These are phyloP conservation scores for Palythoa caribaeorum DNA, from an alignment of 92 coral and sea anemone genomes.

Conservation along the genomic window DNA sequence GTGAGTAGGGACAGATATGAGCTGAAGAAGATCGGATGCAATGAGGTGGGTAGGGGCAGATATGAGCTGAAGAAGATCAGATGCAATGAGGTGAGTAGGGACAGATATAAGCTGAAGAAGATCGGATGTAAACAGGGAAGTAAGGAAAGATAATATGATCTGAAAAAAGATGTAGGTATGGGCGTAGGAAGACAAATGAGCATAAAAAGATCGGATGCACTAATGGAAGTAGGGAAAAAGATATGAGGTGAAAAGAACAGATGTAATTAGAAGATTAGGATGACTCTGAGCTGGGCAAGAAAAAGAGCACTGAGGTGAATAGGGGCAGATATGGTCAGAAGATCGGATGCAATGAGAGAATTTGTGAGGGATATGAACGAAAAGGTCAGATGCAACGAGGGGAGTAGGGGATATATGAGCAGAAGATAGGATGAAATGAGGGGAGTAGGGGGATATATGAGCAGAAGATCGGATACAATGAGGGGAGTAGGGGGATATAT, in stretches of 20 bases:
- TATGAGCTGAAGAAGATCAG: neutral
- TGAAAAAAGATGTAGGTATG: neutral
- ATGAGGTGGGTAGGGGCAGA: too few species aligned
- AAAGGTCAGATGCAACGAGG: neutral
- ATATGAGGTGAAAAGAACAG: neutral
- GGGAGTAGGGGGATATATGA: too few species aligned
- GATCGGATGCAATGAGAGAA: neutral
- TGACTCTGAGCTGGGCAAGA: too few species aligned
- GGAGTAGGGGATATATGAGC: neutral
- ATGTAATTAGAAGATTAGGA: neutral
- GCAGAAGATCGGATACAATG: too few species aligned
- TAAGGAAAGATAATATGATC: neutral
- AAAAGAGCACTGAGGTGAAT: neutral
- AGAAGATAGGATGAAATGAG: too few species aligned
- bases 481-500: too few species aligned
- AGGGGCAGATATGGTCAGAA: too few species aligned
- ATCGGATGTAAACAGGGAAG: neutral
- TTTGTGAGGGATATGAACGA: neutral
- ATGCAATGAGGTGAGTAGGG: neutral
- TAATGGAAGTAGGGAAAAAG: neutral
- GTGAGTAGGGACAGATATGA: neutral
- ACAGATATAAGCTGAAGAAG: neutral
- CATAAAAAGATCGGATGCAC: neutral
- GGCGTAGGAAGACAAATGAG: too few species aligned
- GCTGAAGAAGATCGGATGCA: neutral